Conservation (phyloP, 2,888 invertebrate genomes). For the Plemyria rubiginata region DNA sequence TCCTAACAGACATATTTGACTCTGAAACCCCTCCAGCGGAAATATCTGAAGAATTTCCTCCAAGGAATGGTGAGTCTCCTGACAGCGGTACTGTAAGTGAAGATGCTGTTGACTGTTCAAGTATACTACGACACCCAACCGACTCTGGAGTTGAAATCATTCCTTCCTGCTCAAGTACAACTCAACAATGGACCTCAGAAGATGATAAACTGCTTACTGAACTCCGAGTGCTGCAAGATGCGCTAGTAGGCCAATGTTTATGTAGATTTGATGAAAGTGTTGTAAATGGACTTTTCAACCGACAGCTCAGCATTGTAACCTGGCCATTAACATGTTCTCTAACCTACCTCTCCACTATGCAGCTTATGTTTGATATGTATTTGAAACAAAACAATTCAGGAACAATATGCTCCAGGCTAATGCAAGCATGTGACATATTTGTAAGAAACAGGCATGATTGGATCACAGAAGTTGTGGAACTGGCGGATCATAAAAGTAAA, state of each 20-base stretch:
- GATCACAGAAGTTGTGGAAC: constrained; percentile 92
- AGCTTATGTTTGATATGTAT: constrained; percentile 93
- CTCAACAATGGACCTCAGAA: constrained; percentile 66
- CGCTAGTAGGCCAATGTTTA: constrained; percentile 90
- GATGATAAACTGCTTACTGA: constrained; percentile 78
- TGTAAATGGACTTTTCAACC: constrained; percentile 89
- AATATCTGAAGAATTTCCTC: constrained; percentile 71
- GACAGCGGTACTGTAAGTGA: constrained; percentile 81
- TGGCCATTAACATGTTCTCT: constrained; percentile 84
- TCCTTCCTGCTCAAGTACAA: constrained; percentile 72
- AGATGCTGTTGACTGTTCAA: constrained; percentile 80
- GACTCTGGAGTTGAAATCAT: constrained; percentile 66
- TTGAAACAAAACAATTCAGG: constrained; percentile 93
- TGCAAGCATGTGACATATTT: constrained; percentile 91
- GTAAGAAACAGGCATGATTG: constrained; percentile 93
- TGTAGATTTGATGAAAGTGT: constrained; percentile 90
- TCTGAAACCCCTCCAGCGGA: constrained; percentile 71
- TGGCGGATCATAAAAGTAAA: constrained; percentile 91
- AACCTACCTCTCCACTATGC: constrained; percentile 92
- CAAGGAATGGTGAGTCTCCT: constrained; percentile 77
- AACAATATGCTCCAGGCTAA: constrained; percentile 91
- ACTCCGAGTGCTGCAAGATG: constrained; percentile 86
- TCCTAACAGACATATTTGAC: constrained; percentile 73
- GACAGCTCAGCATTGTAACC: constrained; percentile 79
- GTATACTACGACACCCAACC: constrained; percentile 68